These are phyloP conservation scores for Hermetia illucens DNA, from an alignment of 1,140 invertebrate genomes.

Conservation along the genomic window DNA sequence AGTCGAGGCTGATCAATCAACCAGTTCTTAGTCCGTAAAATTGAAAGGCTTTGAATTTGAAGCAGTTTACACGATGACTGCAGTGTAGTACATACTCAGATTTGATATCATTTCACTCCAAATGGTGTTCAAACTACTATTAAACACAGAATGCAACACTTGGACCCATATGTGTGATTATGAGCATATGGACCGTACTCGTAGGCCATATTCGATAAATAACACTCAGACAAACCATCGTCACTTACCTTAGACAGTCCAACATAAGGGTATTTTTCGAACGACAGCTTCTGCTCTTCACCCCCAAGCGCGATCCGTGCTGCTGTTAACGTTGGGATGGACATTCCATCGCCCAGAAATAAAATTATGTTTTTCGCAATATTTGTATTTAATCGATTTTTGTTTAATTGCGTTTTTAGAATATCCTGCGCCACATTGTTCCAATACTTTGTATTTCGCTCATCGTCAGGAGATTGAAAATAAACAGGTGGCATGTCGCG, in stretches of 20 bases:
- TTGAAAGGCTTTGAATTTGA: too few species aligned
- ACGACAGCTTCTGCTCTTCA: constrained; percentile 51
- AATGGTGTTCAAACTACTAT: too few species aligned
- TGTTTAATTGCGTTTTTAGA: constrained; percentile 22
- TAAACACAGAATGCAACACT: too few species aligned
- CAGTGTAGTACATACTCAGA: too few species aligned
- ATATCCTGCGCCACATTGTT: constrained; percentile 15
- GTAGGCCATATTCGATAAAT: too few species aligned
- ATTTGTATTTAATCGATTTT: constrained; percentile 29
- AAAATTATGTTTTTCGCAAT: constrained; percentile 52
- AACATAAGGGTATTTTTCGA: constrained; percentile 39
- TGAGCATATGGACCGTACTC: too few species aligned
- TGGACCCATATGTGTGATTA: too few species aligned
- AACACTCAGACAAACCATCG: too few species aligned
- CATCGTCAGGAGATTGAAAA: constrained; percentile 16
- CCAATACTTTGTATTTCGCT: constrained; percentile 26
- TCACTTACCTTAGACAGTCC: constrained; percentile 18
- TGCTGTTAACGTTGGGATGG: constrained; percentile 48
- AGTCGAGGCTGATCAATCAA: too few species aligned
- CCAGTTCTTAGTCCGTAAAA: too few species aligned
- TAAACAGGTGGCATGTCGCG: constrained; percentile 21
- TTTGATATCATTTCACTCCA: too few species aligned
- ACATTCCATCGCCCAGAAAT: constrained; percentile 65
- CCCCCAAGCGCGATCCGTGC: constrained; percentile 47
- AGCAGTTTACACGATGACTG: too few species aligned